These are phyloP conservation scores for Notiomystis cincta DNA, from an alignment of 2,113 vertebrate genomes.

Conservation along the genomic window DNA sequence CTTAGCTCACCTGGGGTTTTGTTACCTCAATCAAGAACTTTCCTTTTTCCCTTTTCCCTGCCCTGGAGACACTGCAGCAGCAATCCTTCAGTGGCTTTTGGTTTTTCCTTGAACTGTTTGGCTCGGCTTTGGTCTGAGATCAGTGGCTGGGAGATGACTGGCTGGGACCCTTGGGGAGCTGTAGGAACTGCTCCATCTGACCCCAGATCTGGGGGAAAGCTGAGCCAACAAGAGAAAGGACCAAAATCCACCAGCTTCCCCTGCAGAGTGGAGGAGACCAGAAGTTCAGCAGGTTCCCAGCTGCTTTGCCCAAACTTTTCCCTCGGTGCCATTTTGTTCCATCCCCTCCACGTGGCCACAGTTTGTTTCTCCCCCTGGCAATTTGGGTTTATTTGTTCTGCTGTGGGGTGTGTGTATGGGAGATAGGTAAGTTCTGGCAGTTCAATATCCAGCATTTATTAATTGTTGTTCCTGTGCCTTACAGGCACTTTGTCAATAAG, in stretches of 20 bases:
- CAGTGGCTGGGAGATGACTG: rapidly evolving
- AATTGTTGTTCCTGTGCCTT: not conserved
- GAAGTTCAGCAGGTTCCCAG: not conserved
- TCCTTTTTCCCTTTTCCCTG: not conserved
- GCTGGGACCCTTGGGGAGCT: rapidly evolving
- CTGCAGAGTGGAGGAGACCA: not conserved
- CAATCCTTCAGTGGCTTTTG: not conserved
- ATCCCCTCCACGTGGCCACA: too few relatives aligned
- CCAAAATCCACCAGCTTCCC: not conserved
- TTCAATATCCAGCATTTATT: not conserved
- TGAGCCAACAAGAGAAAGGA: not conserved
- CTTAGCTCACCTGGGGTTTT: too few relatives aligned
- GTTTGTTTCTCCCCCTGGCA: not conserved
- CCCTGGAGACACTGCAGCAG: not conserved
- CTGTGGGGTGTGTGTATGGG: not conserved
- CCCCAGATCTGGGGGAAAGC: not conserved
- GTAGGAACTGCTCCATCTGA: rapidly evolving
- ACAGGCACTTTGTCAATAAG: not conserved
- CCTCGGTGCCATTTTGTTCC: not conserved
- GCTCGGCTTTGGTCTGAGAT: not conserved
- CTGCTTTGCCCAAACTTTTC: not conserved
- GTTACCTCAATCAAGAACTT: not conserved
- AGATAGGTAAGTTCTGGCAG: not conserved
- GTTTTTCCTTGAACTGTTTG: not conserved
- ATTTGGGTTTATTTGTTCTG: not conserved